phyloP scores from a whole-genome alignment of 1,140 invertebrate species.

The Eurytemora carolleeae region DNA sequence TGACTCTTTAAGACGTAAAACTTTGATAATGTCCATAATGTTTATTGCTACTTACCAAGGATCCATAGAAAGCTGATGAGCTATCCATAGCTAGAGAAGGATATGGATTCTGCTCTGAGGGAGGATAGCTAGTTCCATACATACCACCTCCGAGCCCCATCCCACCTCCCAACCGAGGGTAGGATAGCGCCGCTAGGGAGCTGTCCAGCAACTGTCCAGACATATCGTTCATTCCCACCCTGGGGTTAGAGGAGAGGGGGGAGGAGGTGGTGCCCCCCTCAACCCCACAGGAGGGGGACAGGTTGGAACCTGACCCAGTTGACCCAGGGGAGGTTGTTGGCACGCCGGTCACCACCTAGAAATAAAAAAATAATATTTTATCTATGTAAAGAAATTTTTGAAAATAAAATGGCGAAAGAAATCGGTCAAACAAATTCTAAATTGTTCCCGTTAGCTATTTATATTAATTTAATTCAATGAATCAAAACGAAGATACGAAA shows the following conservation, averaged over 20 bases:
- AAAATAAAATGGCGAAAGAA: no score
- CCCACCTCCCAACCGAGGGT: background rate
- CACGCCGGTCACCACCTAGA: background rate
- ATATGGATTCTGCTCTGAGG: slow-evolving; percentile 13
- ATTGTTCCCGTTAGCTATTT: no score
- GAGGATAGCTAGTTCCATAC: slow-evolving; percentile 4
- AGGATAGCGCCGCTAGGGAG: background rate
- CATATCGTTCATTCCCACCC: no score
- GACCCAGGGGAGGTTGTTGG: background rate
- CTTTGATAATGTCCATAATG: no score
- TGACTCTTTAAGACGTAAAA: no score
- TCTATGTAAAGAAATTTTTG: no score
- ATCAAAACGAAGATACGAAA: no score
- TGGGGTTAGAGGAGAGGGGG: no score
- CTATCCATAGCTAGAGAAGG: slow-evolving; percentile 14
- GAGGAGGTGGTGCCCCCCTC: no score
- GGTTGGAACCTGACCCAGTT: background rate
- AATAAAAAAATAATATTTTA: no score
- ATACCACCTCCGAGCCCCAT: background rate
- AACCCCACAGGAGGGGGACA: background rate
- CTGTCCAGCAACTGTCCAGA: background rate
- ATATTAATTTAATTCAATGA: no score
- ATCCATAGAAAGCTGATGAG: slow-evolving; percentile 9
- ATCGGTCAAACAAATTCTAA: no score
- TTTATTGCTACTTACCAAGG: slow-evolving; percentile 15